Base-by-base conservation (phyloP, 1,140 invertebrate species). In the Camponotus vicinus region DNA sequence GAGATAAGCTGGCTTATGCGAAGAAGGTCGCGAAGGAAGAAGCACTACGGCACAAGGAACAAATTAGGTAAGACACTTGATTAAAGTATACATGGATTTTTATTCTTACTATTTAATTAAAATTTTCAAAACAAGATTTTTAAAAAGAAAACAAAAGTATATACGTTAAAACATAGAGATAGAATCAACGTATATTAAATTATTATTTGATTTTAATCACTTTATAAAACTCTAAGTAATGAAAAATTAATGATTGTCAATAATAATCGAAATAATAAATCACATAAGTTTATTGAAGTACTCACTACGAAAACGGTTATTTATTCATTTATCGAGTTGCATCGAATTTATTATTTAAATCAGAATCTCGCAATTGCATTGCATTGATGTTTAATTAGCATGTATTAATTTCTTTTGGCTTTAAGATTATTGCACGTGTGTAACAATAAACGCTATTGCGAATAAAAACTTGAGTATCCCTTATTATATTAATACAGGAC, bases 1-100 rank as follows among this genome's bases (percentile, higher is more conserved):
- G 95, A 85, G 96, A 96, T 80, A 96, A 96, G 83, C 91, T 96
- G n/a, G 97, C 97, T 13, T 96, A 96, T 88, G 95, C 95, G 8
- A 96, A 95, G 55, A 95, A 95, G 89, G 85, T 95, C 7, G 95
- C 95, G 32, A 96, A 96, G 86, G 96, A 96, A 76, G 96, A 96
- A 70, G 96, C 96, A 6, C 95, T 96, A 61, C 92, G 96, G 75
- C 96, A 96, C 88, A 96, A 96, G 82, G 96, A 96, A 86, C 96
- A 96, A 87, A 95, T 96, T 5, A 95, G 96, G 94, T 95, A 93
- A 89, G 87, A 21, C 32, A 37, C 18, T 77, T 5, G 18, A 69
- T 64, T 49, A 11, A 13, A 84, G 4, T 52, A 52, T 3, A n/a
- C 55, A 21, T 11, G 27, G 3, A 27, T 49, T 64, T 52, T 52